These are phyloP conservation scores for Perognathus longimembris DNA, from an alignment of 2,113 vertebrate species.

Conservation along the genomic window DNA sequence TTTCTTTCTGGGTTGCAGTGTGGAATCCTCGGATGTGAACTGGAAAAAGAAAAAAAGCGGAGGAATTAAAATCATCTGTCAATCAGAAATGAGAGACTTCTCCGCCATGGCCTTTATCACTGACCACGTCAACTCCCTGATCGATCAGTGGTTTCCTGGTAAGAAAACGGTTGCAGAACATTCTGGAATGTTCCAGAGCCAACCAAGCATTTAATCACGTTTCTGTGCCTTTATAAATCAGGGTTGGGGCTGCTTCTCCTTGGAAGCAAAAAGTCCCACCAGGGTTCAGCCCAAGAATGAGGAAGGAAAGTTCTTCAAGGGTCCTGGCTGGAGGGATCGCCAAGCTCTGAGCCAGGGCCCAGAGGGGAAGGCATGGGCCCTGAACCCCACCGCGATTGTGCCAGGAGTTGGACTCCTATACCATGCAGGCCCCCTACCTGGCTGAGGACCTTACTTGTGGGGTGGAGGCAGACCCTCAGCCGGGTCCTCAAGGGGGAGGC, in stretches of 20 bases:
- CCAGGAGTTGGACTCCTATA: neutral
- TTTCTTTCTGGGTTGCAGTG: slow-evolving; percentile 85
- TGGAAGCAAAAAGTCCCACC: neutral
- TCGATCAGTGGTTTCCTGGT: slow-evolving; percentile 99
- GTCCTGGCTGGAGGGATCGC: neutral
- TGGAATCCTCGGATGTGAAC: slow-evolving; percentile 96
- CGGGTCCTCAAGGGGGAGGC: rapidly evolving
- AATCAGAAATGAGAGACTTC: slow-evolving; percentile 96
- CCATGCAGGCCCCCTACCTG: too few species aligned
- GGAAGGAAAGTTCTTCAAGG: neutral
- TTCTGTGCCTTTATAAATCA: neutral
- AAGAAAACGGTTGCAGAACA: slow-evolving; percentile 76
- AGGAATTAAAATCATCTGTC: slow-evolving; percentile 97
- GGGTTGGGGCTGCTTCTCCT: neutral
- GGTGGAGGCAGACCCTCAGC: neutral
- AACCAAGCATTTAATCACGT: neutral
- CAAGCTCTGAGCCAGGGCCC: neutral
- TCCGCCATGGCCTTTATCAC: slow-evolving; percentile 99
- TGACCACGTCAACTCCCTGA: slow-evolving; percentile 96
- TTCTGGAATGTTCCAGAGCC: neutral
- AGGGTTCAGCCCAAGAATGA: neutral
- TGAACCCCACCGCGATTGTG: neutral
- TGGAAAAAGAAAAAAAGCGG: slow-evolving; percentile 99
- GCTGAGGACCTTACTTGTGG: neutral
- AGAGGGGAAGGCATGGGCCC: rapidly evolving